phyloP scores from a whole-genome alignment of 2,888 invertebrate genomes.

The Drosophila differens region DNA sequence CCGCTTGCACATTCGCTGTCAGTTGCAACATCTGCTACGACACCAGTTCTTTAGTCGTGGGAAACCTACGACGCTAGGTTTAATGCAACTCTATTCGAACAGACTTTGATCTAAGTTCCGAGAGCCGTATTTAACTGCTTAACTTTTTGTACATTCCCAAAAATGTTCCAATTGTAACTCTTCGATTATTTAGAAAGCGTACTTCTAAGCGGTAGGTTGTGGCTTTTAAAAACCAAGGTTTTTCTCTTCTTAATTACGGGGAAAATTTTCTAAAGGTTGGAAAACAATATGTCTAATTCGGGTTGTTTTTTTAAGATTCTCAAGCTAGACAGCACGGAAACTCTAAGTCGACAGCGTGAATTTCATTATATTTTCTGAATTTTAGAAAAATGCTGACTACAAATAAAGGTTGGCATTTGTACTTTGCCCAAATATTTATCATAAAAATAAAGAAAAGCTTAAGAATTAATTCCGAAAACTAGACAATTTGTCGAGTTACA shows the following conservation, averaged over 20 bases:
- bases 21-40: constrained; percentile 36
- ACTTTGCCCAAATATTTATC: not conserved
- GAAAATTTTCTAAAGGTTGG: not conserved
- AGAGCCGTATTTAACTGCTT: not conserved
- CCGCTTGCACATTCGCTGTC: constrained; percentile 33
- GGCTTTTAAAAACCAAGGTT: not conserved
- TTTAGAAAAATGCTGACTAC: not conserved
- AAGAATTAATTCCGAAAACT: not conserved
- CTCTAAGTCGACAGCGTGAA: not conserved
- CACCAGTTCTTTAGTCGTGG: constrained; percentile 53
- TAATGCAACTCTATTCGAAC: constrained; percentile 45
- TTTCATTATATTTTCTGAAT: not conserved
- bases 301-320: not conserved
- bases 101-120: not conserved
- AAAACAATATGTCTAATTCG: not conserved
- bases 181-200: not conserved
- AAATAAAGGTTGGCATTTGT: not conserved
- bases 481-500: not conserved
- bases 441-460: not conserved
- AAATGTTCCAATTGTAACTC: not conserved
- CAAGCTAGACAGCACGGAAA: too few species aligned
- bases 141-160: not conserved
- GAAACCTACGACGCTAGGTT: constrained; percentile 54
- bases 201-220: too few species aligned
- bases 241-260: not conserved